A percentile compares a stretch with the other conserved stretches of the same genome.
Evolutionary conservation across 2,888 invertebrate genomes (phyloP).

Genomic region (Dryobota labecula): DNA sequence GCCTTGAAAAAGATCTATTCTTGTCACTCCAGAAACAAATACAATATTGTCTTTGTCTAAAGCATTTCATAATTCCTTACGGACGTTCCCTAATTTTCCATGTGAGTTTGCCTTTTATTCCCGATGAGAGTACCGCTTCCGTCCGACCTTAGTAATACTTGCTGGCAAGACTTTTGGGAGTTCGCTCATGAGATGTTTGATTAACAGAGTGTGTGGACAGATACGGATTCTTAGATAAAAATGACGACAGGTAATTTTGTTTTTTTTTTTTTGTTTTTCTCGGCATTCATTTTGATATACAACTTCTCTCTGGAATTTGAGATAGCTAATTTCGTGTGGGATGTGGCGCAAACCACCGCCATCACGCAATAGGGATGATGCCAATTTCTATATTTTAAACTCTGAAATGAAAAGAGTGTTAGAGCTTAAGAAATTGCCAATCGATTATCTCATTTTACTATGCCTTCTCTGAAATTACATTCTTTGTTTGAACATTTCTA

Average conservation of each 20-base stretch:
- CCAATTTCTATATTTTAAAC: neutral
- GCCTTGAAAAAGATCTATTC: neutral
- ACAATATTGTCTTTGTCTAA: constrained; percentile 7
- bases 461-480: too few species aligned
- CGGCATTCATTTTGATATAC: neutral
- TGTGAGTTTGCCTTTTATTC: constrained; percentile 12
- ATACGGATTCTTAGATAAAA: neutral
- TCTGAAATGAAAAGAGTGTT: too few species aligned
- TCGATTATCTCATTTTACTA: too few species aligned
- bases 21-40: neutral
- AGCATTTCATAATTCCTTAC: constrained; percentile 15
- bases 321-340: neutral
- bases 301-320: neutral
- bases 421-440: too few species aligned
- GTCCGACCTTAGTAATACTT: neutral
- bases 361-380: neutral
- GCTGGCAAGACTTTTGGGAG: neutral
- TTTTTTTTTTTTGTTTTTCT: neutral
- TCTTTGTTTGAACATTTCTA: too few species aligned
- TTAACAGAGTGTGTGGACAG: constrained; percentile 1
- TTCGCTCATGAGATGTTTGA: constrained; percentile 6
- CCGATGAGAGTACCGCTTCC: constrained; percentile 3
- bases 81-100: constrained; percentile 27
- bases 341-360: neutral
- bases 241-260: neutral